These are phyloP conservation scores for Dicaeum eximium DNA, from an alignment of 2,113 vertebrate genomes.

Conservation along the genomic window DNA sequence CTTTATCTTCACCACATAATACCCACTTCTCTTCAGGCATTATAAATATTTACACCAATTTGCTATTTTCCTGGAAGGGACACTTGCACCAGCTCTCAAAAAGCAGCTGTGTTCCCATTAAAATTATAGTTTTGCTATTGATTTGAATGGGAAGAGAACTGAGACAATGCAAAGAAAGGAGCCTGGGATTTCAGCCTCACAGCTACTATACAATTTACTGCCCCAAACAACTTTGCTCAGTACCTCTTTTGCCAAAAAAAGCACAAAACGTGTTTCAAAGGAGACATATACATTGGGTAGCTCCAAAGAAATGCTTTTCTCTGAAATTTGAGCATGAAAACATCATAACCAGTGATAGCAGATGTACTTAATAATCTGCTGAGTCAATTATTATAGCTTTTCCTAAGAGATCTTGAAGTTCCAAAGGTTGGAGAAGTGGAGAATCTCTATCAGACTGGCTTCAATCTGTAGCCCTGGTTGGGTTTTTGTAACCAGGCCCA, in stretches of 20 bases:
- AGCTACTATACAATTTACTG: neutral
- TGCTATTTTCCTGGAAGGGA: neutral
- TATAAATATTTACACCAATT: neutral
- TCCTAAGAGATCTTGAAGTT: neutral
- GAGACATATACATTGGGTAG: neutral
- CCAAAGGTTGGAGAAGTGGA: neutral
- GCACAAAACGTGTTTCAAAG: neutral
- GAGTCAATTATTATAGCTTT: neutral
- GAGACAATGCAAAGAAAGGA: neutral
- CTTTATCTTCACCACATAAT: neutral
- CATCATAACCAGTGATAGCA: neutral
- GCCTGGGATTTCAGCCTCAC: neutral
- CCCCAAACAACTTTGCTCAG: neutral
- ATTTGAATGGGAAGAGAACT: neutral
- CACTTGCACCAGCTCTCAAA: neutral
- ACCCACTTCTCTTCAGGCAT: neutral
- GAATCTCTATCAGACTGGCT: neutral
- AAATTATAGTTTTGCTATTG: neutral
- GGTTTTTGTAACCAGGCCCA: neutral
- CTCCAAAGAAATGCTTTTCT: neutral
- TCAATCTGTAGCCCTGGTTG: neutral
- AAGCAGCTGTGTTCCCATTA: neutral
- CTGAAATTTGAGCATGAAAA: neutral
- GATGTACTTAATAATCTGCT: neutral
- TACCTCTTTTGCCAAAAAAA: neutral